Conservation (phyloP, 2,113 vertebrate genomes). For the Malurus alboscapulatus region DNA sequence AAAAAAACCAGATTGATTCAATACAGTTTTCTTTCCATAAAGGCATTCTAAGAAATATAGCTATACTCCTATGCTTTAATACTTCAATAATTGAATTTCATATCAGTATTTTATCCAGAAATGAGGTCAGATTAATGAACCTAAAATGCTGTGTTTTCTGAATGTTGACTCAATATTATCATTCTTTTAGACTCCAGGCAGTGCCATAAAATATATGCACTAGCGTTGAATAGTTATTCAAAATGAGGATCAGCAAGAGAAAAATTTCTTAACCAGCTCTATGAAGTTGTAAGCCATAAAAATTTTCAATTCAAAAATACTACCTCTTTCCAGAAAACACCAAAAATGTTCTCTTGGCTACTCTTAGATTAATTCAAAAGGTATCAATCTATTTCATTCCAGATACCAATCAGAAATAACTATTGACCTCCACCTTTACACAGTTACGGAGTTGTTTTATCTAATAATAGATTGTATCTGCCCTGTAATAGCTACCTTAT, state of each 20-base stretch:
- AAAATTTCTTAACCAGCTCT: neutral
- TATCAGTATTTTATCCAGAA: neutral
- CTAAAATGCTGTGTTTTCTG: neutral
- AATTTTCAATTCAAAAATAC: neutral
- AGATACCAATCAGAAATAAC: neutral
- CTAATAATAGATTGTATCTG: neutral
- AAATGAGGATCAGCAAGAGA: neutral
- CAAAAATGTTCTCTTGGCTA: neutral
- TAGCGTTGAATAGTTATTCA: neutral
- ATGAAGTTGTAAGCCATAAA: neutral
- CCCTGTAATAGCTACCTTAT: neutral
- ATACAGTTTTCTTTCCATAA: neutral
- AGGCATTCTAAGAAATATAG: neutral
- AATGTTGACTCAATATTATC: neutral
- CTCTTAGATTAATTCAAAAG: neutral
- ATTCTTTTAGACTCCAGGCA: neutral
- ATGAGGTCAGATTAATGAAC: neutral
- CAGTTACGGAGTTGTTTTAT: neutral
- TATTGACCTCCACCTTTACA: neutral
- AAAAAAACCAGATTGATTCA: neutral
- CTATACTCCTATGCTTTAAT: neutral
- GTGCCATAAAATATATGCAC: neutral
- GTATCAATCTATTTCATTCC: neutral
- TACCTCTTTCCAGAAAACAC: neutral
- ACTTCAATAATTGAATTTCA: neutral